These are phyloP conservation scores for Tragelaphus buxtoni DNA, from an alignment of 2,113 vertebrate genomes.

Conservation along the genomic window DNA sequence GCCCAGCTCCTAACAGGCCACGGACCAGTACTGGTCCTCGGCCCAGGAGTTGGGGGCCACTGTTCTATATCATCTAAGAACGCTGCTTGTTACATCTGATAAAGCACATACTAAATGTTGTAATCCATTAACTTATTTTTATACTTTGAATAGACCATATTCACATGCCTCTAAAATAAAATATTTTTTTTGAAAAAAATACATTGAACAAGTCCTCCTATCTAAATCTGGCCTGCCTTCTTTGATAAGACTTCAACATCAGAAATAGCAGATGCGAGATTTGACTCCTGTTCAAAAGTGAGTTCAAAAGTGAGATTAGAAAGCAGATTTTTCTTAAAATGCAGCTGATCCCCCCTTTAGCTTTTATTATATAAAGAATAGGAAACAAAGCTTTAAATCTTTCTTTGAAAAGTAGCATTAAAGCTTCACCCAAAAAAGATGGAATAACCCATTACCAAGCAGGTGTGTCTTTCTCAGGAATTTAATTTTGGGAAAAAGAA, in stretches of 20 bases:
- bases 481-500: neutral
- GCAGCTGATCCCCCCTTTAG: neutral
- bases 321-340: neutral
- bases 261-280: neutral
- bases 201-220: neutral
- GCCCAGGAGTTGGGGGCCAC: neutral
- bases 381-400: neutral
- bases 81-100: neutral
- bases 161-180: neutral
- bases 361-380: neutral
- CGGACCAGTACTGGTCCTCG: accelerated
- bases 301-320: neutral
- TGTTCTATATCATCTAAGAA: neutral
- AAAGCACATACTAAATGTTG: neutral
- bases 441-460: neutral
- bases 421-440: neutral
- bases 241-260: neutral
- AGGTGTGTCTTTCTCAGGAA: neutral
- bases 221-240: neutral
- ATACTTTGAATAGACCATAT: neutral
- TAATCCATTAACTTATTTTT: neutral
- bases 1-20: neutral
- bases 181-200: neutral
- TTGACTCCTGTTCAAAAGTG: neutral
- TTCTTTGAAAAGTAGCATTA: neutral